Evolutionary conservation across 2,113 vertebrate species (phyloP), one percentile per base, ranked within the genome.

Genomic region (Neopipo cinnamomea): DNA sequence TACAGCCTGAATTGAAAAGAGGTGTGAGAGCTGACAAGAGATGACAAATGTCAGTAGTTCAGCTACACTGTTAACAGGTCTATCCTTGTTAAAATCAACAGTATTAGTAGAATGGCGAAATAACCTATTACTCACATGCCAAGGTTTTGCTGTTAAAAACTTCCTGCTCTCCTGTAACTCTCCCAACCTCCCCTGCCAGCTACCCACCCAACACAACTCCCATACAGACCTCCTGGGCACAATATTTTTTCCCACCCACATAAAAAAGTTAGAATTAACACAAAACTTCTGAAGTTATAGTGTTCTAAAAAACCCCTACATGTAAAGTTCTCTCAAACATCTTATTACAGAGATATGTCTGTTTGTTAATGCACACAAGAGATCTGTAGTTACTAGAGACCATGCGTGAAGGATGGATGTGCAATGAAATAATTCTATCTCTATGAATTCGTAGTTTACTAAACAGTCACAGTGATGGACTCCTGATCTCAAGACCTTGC

Each of bases 1-100:
- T 68, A 85, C 41, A 94, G 39, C 23, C 21, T 20, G 2, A n/a
- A 18, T 1, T 7, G 5, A 55, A 93, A 81, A 96, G 68, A 70
- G 78, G 95, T 91, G 65, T 94, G 65, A 75, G 12, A 90, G 42
- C 53, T 94, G 94, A 87, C 59, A 94, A 87, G 55, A 37, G 86
- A 93, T 96, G 93, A 96, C 79, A 93, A 93, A 84, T 92, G 89
- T 74, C 92, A 94, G 66, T 41, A 92, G 66, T 83, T 95, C 92
- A 86, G 56, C 58, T 68, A 44, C 18, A 41, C 21, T 52, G 52
- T 91, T 96, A 92, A 85, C 80, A 95, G 72, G 39, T 85, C 47
- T 81, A 49, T n/a, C 75, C 42, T 92, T 90, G n/a, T 93, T 96
- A 95, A 77, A 66, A 93, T 63, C 84, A 86, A 68, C 39, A 77